Evolutionary conservation across 2,113 vertebrate genomes (phyloP), one percentile per base, ranked within the genome.

Genomic region (Eulemur rufifrons): DNA sequence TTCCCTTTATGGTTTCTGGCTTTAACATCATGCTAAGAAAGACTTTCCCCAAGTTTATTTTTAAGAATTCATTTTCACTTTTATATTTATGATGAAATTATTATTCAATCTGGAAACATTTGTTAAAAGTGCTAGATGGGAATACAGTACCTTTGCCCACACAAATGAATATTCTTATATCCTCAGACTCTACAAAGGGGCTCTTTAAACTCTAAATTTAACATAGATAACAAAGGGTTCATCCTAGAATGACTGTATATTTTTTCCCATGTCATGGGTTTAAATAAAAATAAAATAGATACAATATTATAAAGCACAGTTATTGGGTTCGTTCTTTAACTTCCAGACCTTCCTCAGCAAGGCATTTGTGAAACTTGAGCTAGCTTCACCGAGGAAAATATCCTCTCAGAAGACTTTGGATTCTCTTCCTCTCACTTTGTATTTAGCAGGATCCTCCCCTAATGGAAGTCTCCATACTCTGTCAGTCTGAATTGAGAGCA

Each of bases 41-140:
- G 11, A 59, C 12, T 91, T 95, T 74, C 52, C 32, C 23, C 13
- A 66, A 13, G 20, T 95, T 97, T 86, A 95, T 54, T 95, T 91
- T 86, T 69, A 42, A 95, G 50, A 94, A 74, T 68, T 86, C 32
- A 64, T 21, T 92, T 95, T 37, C 21, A 86, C n/a, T 78, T 74
- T 93, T 54, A 68, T 69, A 89, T 64, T 82, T 89, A 89, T 37
- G 63, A 11, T 77, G 73, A 54, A 88, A 42, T 80, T 89, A 78
- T 68, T 89, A 27, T 52, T 84, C 27, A 91, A 82, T 27, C 66
- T 52, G 20, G 25, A 77, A 96, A 69, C n/a, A 74, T 54, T 74
- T 77, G 7, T 52, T 95, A 34, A 66, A 56, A 63, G 2, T 84
- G 11, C 27, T 69, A 54, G n/a, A 74, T n/a, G 66, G 29, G 52